Percentiles rank a stretch among this genome's conserved stretches.
Evolutionary conservation across 2,888 invertebrate species (phyloP).

Genomic region (Malthinus flaveolus): DNA sequence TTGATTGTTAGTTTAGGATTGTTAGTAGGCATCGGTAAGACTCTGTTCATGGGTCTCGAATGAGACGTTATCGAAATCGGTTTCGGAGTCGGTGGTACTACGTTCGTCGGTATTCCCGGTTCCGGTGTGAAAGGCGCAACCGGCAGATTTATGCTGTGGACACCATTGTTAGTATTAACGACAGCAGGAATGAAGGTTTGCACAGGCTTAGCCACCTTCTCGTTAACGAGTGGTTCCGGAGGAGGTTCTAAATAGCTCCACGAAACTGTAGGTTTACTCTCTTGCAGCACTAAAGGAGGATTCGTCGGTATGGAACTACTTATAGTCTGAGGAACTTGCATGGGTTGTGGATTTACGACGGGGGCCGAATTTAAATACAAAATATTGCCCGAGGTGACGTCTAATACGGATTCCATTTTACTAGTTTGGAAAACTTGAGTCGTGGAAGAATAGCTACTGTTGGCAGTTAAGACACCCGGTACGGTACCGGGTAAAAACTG

Average conservation of each 20-base stretch:
- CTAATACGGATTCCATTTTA: constrained; percentile 80
- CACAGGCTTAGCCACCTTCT: constrained; percentile 32
- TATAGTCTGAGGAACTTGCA: constrained; percentile 36
- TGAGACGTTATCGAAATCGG: constrained; percentile 44
- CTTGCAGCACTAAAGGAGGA: constrained; percentile 22
- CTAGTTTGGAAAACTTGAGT: constrained; percentile 86
- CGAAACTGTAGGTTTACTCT: constrained; percentile 22
- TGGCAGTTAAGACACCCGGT: constrained; percentile 78
- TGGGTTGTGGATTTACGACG: constrained; percentile 52
- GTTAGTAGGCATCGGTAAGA: constrained; percentile 75
- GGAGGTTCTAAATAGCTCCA: constrained; percentile 15
- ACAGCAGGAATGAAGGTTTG: constrained; percentile 27
- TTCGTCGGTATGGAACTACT: constrained; percentile 30
- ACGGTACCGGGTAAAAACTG: constrained; percentile 82
- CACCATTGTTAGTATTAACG: constrained; percentile 45
- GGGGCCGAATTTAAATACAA: constrained; percentile 69
- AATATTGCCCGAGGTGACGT: constrained; percentile 70
- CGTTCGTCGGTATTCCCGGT: constrained; percentile 70
- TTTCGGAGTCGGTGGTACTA: constrained; percentile 69
- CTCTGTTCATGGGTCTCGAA: constrained; percentile 75
- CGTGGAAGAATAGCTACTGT: constrained; percentile 82
- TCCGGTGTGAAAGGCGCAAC: constrained; percentile 60
- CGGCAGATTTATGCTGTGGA: constrained; percentile 63
- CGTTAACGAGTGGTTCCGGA: neutral
- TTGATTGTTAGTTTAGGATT: constrained; percentile 33